Evolutionary conservation across 1,140 invertebrate species (phyloP).

Genomic region (Drosophila parvula): DNA sequence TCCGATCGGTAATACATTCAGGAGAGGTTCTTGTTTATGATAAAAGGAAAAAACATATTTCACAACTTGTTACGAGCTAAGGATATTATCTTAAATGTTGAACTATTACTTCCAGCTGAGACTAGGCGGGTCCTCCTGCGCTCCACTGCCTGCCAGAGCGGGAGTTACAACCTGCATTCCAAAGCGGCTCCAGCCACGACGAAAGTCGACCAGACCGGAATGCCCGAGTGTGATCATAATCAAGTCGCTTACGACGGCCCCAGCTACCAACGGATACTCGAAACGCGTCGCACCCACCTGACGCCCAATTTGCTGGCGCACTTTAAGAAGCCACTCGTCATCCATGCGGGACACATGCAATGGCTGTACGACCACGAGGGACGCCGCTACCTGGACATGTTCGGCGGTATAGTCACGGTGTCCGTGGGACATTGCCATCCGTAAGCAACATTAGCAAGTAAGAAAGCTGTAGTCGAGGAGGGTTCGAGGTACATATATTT

Average conservation of each 20-base stretch:
- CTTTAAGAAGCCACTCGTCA: conserved; percentile 93
- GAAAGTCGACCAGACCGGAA: conserved; percentile 43
- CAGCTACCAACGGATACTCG: conserved; percentile 86
- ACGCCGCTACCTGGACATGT: conserved; percentile 96
- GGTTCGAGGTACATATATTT: not conserved
- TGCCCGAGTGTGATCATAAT: conserved; percentile 62
- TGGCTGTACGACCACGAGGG: conserved; percentile 96
- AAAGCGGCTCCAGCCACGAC: conserved; percentile 54
- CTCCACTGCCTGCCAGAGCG: not conserved
- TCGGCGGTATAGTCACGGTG: conserved; percentile 98
- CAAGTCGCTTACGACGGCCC: conserved; percentile 85
- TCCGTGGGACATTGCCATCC: conserved; percentile 99
- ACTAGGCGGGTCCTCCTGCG: conserved; percentile 19
- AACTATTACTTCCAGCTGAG: conserved; percentile 24
- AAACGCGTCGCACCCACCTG: conserved; percentile 87
- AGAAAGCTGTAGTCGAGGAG: not conserved
- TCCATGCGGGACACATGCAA: conserved; percentile 95
- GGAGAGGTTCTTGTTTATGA: too few relatives aligned
- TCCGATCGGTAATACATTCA: not conserved
- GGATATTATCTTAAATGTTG: not conserved
- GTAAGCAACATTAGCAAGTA: conserved; percentile 86
- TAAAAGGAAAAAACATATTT: not conserved
- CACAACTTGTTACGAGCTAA: too few relatives aligned
- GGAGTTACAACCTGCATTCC: conserved; percentile 54
- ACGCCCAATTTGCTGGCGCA: conserved; percentile 90